phyloP scores from a whole-genome alignment of 2,113 vertebrate species.

The Rhinolophus sinicus region DNA sequence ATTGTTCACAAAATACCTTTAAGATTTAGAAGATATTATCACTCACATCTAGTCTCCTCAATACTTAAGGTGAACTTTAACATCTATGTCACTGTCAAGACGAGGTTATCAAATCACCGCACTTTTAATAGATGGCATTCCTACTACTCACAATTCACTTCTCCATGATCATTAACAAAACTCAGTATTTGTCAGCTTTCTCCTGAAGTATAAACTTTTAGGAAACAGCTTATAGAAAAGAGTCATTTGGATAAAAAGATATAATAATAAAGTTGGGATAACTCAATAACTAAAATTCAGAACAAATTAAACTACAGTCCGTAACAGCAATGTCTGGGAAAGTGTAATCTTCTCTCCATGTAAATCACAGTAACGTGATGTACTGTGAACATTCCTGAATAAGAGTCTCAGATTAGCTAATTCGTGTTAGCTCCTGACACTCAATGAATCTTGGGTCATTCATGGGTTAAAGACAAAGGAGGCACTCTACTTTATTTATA shows the following conservation, averaged over 20 bases:
- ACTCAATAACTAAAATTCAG: background rate
- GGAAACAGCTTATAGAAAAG: background rate
- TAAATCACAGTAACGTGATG: background rate
- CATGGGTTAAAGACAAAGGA: conserved; percentile 14
- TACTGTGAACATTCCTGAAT: background rate
- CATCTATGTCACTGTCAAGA: background rate
- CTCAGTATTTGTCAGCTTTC: background rate
- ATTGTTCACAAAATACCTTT: background rate
- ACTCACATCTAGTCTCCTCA: background rate
- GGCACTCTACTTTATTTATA: background rate
- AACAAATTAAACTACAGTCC: background rate
- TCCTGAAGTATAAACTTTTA: background rate
- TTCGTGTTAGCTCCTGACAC: background rate
- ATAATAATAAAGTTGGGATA: background rate
- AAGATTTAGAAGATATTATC: background rate
- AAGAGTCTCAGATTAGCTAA: background rate
- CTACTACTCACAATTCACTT: background rate
- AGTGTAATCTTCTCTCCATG: background rate
- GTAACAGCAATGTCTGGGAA: background rate
- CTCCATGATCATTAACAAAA: background rate
- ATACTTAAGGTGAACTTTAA: background rate
- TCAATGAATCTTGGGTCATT: background rate
- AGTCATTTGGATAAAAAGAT: background rate
- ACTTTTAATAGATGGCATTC: background rate
- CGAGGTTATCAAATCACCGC: background rate